Base-by-base conservation (phyloP, 2,888 invertebrate genomes). In the Oxytorus armatus region DNA sequence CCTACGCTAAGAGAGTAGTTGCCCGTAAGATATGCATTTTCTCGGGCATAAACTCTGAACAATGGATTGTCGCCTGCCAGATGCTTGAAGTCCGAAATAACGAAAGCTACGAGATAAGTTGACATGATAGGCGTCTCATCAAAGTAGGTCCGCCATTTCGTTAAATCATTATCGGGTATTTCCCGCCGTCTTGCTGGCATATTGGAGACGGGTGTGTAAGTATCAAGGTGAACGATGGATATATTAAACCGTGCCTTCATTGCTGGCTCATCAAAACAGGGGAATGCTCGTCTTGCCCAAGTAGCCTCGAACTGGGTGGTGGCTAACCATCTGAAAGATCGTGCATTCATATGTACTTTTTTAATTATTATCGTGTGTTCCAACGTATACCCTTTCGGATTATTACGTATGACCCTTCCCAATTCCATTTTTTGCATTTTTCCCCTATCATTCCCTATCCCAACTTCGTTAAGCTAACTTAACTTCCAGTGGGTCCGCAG, bases 1-100 rank as follows among this genome's bases (percentile, higher is more conserved):
- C 97, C 97, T 3, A 97, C 94, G 11, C 95, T 93, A 3, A 96
- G 89, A 0, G 97, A 96, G 84, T 96, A 96, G 0, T 94, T 92
- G 0, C 96, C 95, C 42, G 97, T 96, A 0, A 94, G 92, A 11
- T 96, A 92, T 0, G 96, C 96, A 84, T 95, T 94, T 7, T 93
- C 92, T 21, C 96, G 44, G 8, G 88, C 79, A 53, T 69, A 83
- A 10, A 89, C 81, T 3, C 1, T 49, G 29, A 84, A 80, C 3
- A 1, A 5, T 0, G 0, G 8, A 14, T 5, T 51, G 86, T 0
- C 0, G 18, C 18, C 44, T 0, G 61, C 0, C 0, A 77, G 10
- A 11, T 47, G 57, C 18, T 65, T 18, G 72, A 93, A 94, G 81
- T 94, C 93, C 42, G 93, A 93, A 2, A 95, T 93, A 1, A 93